Evolutionary conservation across 2,797 vertebrate species (phyloP).

Genomic region (Picus viridis): DNA sequence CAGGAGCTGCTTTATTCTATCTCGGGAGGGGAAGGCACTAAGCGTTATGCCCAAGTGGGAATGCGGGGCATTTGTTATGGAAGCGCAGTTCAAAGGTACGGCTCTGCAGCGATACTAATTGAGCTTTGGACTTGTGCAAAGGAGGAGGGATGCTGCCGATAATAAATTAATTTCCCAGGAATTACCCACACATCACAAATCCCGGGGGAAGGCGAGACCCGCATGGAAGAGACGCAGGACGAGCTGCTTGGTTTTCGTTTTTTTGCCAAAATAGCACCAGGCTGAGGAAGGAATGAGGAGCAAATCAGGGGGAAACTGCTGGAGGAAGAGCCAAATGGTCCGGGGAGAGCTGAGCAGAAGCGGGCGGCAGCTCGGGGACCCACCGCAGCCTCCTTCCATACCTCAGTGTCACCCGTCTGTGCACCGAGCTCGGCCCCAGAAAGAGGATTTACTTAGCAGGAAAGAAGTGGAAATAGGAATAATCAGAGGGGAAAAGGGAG

Average conservation of each 20-base stretch:
- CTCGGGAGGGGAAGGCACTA: not conserved
- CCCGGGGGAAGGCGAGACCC: not conserved
- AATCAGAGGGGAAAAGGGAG: too few species aligned
- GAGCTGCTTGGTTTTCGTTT: not conserved
- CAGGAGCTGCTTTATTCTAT: not conserved
- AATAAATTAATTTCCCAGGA: not conserved
- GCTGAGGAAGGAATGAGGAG: too few species aligned
- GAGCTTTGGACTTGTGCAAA: not conserved
- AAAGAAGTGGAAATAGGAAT: not conserved
- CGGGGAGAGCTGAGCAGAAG: not conserved
- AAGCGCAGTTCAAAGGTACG: not conserved
- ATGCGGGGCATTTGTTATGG: not conserved
- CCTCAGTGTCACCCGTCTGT: not conserved
- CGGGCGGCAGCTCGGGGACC: not conserved
- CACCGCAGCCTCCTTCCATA: not conserved
- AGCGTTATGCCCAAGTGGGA: not conserved
- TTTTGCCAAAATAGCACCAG: not conserved
- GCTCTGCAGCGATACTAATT: not conserved
- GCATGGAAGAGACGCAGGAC: not conserved
- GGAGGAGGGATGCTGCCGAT: not conserved
- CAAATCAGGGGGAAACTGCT: rapidly evolving
- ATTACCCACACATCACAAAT: not conserved
- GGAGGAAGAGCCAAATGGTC: not conserved
- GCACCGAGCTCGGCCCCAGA: not conserved
- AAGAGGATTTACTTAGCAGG: not conserved